These are phyloP conservation scores for Hydrotaea cyrtoneurina DNA, from an alignment of 2,888 invertebrate genomes.

Conservation along the genomic window DNA sequence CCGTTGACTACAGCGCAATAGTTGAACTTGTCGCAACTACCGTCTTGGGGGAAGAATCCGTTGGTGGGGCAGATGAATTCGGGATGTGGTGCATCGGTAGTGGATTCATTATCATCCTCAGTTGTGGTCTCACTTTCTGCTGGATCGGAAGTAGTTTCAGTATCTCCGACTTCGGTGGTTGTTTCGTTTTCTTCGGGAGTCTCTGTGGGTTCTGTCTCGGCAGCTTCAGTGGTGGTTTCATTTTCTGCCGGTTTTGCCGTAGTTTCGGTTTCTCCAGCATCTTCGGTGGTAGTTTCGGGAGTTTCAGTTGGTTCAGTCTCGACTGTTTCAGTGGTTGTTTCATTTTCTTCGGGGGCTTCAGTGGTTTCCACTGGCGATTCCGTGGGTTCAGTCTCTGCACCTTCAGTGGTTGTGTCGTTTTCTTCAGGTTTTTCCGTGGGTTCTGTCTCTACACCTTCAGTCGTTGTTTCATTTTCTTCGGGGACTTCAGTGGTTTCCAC, in stretches of 20 bases:
- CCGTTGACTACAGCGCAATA: slow-evolving; percentile 65
- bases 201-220: not conserved
- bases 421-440: slow-evolving; percentile 16
- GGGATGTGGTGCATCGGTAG: slow-evolving; percentile 41
- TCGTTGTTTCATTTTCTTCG: slow-evolving; percentile 10
- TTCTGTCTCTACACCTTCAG: not conserved
- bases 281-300: slow-evolving; percentile 24
- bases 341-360: slow-evolving; percentile 16
- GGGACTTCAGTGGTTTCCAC: slow-evolving; percentile 37
- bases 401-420: not conserved
- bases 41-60: slow-evolving; percentile 70
- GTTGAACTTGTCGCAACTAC: slow-evolving; percentile 70
- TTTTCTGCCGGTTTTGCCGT: slow-evolving; percentile 33
- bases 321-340: slow-evolving; percentile 30
- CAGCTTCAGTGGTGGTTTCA: not conserved
- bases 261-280: not conserved
- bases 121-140: slow-evolving; percentile 5
- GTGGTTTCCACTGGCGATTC: no score
- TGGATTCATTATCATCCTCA: slow-evolving; percentile 10
- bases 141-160: not conserved
- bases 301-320: not conserved
- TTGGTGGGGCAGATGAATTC: slow-evolving; percentile 69
- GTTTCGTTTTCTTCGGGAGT: slow-evolving; percentile 28
- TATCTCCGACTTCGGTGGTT: not conserved
- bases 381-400: no score